These are phyloP conservation scores for Bradypus variegatus DNA, from an alignment of 2,797 vertebrate genomes.

Conservation along the genomic window DNA sequence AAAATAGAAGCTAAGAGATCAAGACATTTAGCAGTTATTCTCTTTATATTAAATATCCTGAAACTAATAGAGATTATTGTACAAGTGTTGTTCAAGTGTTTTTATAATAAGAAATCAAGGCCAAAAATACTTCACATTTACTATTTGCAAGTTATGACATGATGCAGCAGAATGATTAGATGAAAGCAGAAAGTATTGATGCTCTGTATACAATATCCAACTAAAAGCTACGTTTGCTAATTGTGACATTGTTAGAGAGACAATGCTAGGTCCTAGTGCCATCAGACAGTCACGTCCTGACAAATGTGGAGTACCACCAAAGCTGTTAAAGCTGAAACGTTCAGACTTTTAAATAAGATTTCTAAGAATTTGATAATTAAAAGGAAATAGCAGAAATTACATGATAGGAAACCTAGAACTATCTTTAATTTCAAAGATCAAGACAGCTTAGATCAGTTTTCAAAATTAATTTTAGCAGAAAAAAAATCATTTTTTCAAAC, in stretches of 20 bases:
- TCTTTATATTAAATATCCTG: neutral
- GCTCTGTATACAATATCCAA: neutral
- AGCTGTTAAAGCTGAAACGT: neutral
- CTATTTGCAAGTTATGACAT: neutral
- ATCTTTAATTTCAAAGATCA: constrained; percentile 16
- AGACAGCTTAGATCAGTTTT: neutral
- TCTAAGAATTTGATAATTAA: neutral
- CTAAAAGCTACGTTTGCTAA: neutral
- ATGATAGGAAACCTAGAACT: neutral
- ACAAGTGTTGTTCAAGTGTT: neutral
- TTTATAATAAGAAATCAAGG: neutral
- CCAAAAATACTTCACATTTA: neutral
- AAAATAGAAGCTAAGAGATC: neutral
- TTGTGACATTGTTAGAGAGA: neutral
- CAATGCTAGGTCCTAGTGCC: neutral
- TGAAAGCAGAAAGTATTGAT: neutral
- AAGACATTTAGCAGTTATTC: neutral
- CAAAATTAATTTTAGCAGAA: neutral
- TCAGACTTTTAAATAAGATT: neutral
- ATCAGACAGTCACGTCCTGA: neutral
- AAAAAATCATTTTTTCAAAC: neutral
- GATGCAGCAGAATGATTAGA: neutral
- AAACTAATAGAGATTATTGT: neutral
- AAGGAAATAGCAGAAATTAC: neutral
- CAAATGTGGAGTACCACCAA: neutral